Percentiles rank a stretch among this genome's conserved stretches.
Evolutionary conservation across 2,113 vertebrate genomes (phyloP).

Genomic region (Gracilinanus agilis): DNA sequence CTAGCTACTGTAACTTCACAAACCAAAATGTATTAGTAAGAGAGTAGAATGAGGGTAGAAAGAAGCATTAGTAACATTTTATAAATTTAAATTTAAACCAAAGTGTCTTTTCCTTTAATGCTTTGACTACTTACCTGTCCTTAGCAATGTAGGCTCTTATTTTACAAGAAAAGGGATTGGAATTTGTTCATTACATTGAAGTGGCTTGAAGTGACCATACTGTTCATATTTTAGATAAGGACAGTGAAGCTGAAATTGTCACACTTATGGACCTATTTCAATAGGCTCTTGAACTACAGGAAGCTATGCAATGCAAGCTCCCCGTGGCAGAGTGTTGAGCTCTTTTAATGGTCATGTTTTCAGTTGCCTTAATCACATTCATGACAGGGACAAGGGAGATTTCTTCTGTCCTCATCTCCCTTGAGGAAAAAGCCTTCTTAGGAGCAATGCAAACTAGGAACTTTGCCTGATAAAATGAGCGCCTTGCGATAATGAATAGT

Average conservation of each 20-base stretch:
- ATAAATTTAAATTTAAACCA: slow-evolving; percentile 59
- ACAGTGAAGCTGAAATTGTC: slow-evolving; percentile 54
- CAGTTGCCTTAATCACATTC: slow-evolving; percentile 60
- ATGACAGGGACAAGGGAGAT: slow-evolving; percentile 10
- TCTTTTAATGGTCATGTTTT: slow-evolving; percentile 65
- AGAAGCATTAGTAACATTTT: slow-evolving; percentile 20
- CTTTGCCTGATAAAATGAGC: slow-evolving; percentile 48
- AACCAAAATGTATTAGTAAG: slow-evolving; percentile 17
- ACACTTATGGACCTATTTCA: slow-evolving; percentile 35
- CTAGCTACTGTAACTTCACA: slow-evolving; percentile 27
- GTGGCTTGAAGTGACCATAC: slow-evolving; percentile 62
- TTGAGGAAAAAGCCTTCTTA: slow-evolving; percentile 20
- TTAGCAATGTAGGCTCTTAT: slow-evolving; percentile 35
- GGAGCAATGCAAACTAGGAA: slow-evolving; percentile 54
- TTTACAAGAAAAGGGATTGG: slow-evolving; percentile 32
- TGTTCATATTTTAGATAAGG: slow-evolving; percentile 57
- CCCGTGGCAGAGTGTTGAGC: slow-evolving; percentile 29
- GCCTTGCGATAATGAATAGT: slow-evolving; percentile 60
- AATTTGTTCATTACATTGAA: slow-evolving; percentile 66
- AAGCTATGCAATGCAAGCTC: slow-evolving; percentile 29
- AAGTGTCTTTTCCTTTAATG: slow-evolving; percentile 59
- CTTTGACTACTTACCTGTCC: slow-evolving; percentile 38
- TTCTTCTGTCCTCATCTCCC: slow-evolving; percentile 54
- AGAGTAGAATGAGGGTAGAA: slow-evolving; percentile 1
- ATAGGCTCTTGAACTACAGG: slow-evolving; percentile 46